phyloP scores from a whole-genome alignment of 2,113 vertebrate genomes.

The Manacus vitellinus region DNA sequence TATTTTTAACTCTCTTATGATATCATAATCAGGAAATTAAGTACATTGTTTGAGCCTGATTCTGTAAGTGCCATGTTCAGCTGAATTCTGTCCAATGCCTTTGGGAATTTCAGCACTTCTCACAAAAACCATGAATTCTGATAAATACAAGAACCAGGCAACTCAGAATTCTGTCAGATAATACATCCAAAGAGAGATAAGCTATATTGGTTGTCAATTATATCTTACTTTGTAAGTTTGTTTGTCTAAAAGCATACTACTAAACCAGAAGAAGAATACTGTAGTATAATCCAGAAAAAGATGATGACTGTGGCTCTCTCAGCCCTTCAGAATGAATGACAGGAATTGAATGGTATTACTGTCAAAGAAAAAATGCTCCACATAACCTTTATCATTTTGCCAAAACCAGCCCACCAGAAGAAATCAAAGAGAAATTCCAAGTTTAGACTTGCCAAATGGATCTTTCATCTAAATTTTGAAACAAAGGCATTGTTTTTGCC shows the following conservation, averaged over 20 bases:
- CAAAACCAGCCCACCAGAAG: not conserved
- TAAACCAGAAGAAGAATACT: not conserved
- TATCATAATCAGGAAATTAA: not conserved
- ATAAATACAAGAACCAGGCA: not conserved
- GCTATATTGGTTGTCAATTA: not conserved
- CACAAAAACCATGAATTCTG: not conserved
- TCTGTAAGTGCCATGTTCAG: not conserved
- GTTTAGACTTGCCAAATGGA: not conserved
- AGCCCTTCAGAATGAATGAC: not conserved
- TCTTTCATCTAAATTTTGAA: constrained; percentile 32
- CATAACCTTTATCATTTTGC: not conserved
- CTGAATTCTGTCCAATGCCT: not conserved
- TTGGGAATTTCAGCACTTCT: not conserved
- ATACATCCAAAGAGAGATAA: not conserved
- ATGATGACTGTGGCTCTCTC: not conserved
- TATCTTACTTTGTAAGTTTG: not conserved
- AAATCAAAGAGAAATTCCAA: constrained; percentile 18
- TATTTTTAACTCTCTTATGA: not conserved
- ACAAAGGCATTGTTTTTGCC: constrained; percentile 46
- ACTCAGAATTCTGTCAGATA: not conserved
- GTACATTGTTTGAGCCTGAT: not conserved
- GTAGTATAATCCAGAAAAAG: not conserved
- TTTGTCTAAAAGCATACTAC: not conserved
- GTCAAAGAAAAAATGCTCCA: not conserved
- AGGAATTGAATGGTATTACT: not conserved